phyloP scores from a whole-genome alignment of 2,113 vertebrate species.

The Lontra canadensis region DNA sequence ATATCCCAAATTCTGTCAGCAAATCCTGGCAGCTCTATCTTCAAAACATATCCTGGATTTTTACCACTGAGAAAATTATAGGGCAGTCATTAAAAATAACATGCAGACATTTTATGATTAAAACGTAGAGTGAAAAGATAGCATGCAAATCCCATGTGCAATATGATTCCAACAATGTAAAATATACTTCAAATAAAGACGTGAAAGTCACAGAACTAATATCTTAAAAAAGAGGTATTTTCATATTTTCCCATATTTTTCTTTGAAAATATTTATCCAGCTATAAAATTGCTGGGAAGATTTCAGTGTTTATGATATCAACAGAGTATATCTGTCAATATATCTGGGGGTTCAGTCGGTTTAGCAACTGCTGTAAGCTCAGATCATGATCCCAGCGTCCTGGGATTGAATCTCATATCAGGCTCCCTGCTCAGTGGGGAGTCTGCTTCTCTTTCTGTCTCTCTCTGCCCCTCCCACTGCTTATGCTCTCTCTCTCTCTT shows the following conservation, averaged over 20 bases:
- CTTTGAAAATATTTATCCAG: background rate
- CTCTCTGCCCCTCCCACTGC: no score
- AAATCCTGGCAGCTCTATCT: background rate
- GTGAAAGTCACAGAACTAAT: conserved; percentile 25
- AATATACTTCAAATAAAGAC: background rate
- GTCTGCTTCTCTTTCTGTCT: no score
- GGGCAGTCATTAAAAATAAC: background rate
- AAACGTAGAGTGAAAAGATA: background rate
- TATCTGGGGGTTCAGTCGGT: no score
- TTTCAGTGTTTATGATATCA: background rate
- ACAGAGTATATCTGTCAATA: no score
- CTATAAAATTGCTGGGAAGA: background rate
- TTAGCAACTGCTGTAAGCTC: no score
- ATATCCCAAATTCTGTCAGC: background rate
- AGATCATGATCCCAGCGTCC: no score
- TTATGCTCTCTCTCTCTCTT: no score
- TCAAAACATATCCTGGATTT: background rate
- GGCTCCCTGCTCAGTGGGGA: no score
- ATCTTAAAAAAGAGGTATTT: background rate
- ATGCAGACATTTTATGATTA: background rate
- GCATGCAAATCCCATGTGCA: background rate
- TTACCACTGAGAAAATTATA: background rate
- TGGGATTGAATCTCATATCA: no score
- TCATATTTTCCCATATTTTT: background rate
- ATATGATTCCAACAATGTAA: background rate